These are phyloP conservation scores for Gulo gulo DNA, from an alignment of 2,113 vertebrate species.

Conservation along the genomic window DNA sequence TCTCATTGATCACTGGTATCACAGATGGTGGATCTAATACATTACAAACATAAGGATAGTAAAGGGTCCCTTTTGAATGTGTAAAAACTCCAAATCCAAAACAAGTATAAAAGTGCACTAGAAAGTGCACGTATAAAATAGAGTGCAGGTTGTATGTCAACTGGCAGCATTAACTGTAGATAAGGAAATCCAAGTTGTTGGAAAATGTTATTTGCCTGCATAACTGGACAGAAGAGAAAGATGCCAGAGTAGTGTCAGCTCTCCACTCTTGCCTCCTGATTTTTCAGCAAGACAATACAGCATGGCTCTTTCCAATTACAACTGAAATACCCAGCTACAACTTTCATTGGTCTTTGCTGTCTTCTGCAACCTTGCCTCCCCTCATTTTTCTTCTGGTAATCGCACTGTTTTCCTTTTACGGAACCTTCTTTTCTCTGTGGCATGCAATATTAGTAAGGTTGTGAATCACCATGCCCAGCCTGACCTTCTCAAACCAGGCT, in stretches of 20 bases:
- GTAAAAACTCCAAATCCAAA: neutral
- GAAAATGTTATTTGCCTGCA: neutral
- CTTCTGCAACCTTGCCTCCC: neutral
- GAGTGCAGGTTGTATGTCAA: neutral
- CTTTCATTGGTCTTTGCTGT: neutral
- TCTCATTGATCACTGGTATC: neutral
- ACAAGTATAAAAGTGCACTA: neutral
- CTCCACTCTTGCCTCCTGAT: neutral
- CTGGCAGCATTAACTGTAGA: neutral
- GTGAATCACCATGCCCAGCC: neutral
- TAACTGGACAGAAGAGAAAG: neutral
- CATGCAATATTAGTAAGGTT: neutral
- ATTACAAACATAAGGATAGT: neutral
- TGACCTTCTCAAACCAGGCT: neutral
- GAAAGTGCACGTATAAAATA: neutral
- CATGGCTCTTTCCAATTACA: neutral
- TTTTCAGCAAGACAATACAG: neutral
- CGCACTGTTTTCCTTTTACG: neutral
- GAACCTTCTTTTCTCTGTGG: neutral
- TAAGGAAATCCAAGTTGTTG: neutral
- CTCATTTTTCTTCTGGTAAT: neutral
- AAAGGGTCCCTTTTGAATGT: neutral
- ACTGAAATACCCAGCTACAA: neutral
- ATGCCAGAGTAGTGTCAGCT: neutral
- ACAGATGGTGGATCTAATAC: neutral